A percentile compares a stretch with the other conserved stretches of the same genome.
These are phyloP conservation scores for Digitonthophagus gazella DNA, from an alignment of 2,888 invertebrate genomes.

Conservation along the genomic window DNA sequence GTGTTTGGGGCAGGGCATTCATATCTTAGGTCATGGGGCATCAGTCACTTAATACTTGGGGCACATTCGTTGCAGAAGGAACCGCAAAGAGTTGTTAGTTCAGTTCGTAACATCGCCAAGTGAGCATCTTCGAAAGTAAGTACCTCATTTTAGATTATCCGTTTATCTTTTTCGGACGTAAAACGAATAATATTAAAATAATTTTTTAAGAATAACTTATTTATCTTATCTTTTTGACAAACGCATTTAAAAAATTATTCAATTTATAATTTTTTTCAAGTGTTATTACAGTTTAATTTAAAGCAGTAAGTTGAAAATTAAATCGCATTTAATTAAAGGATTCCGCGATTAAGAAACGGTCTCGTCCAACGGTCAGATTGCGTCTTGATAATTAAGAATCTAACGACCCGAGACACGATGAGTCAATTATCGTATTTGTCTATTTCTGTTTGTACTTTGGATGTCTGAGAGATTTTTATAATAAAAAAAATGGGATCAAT, in stretches of 20 bases:
- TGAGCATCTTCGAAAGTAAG: neutral
- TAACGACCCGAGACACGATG: neutral
- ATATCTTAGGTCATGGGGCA: neutral
- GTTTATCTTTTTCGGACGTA: neutral
- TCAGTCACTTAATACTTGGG: neutral
- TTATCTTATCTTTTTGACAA: too few relatives aligned
- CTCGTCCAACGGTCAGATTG: neutral
- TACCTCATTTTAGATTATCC: neutral
- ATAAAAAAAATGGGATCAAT: neutral
- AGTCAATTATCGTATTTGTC: neutral
- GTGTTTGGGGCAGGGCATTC: neutral
- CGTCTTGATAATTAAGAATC: neutral
- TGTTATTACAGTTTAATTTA: too few relatives aligned
- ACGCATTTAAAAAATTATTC: too few relatives aligned
- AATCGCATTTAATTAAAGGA: neutral
- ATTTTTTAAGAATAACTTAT: too few relatives aligned
- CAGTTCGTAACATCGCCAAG: neutral
- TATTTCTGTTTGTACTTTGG: conserved; percentile 9
- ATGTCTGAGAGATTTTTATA: neutral
- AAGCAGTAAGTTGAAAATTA: too few relatives aligned
- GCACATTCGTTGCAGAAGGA: neutral
- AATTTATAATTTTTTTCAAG: too few relatives aligned
- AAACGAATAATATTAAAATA: too few relatives aligned
- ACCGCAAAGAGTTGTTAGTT: neutral
- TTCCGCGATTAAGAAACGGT: neutral